phyloP scores from a whole-genome alignment of 2,113 vertebrate genomes.

The Orientallactaga bullata region DNA sequence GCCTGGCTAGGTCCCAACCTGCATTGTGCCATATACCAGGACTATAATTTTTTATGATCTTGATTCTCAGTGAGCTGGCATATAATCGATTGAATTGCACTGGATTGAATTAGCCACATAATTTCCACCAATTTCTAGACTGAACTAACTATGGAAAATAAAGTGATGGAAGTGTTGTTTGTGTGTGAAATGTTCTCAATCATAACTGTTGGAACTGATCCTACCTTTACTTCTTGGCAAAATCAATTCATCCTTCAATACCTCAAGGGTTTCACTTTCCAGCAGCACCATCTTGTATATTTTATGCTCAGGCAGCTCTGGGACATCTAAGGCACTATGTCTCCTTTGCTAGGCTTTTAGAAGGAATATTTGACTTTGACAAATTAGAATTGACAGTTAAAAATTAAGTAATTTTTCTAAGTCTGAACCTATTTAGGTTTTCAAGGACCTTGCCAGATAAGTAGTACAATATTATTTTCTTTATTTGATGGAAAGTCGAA shows the following conservation, averaged over 20 bases:
- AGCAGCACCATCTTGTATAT: fast-evolving
- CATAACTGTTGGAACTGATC: neutral
- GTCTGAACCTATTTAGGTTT: neutral
- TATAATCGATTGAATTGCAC: neutral
- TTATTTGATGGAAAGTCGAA: neutral
- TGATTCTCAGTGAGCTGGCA: neutral
- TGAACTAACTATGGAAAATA: neutral
- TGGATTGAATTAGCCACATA: neutral
- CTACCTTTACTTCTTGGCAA: neutral
- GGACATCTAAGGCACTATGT: neutral
- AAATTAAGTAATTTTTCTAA: neutral
- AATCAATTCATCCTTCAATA: neutral
- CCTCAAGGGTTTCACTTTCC: neutral
- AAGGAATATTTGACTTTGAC: neutral
- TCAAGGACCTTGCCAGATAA: neutral
- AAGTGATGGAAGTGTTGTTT: neutral
- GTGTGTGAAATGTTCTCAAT: neutral
- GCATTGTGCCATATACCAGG: too few relatives aligned
- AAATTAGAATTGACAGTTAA: neutral
- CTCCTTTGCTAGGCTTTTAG: neutral
- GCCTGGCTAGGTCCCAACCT: too few relatives aligned
- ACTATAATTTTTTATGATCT: neutral
- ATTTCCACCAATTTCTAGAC: neutral
- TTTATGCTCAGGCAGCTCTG: too few relatives aligned
- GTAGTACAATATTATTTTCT: neutral